Evolutionary conservation across 2,113 vertebrate genomes (phyloP).

Genomic region (Aegotheles bennettii): DNA sequence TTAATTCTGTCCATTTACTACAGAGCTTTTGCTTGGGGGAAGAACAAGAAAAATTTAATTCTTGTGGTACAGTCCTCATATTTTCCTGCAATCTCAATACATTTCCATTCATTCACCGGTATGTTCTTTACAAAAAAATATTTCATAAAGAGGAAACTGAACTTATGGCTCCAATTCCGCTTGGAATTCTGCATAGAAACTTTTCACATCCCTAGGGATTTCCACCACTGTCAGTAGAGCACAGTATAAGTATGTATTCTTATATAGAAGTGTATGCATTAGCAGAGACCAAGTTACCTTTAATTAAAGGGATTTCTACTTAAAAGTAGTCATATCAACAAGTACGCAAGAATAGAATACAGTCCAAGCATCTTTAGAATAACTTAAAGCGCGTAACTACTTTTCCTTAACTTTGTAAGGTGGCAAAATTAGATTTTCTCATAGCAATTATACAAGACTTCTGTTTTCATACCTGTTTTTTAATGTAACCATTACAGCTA

Average conservation of each 20-base stretch:
- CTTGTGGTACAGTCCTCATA: background rate
- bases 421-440: background rate
- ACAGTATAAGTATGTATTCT: background rate
- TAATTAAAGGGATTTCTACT: background rate
- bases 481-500: background rate
- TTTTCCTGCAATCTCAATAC: conserved; percentile 16
- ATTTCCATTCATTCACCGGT: conserved; percentile 10
- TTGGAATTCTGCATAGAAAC: background rate
- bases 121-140: background rate
- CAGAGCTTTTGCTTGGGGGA: background rate
- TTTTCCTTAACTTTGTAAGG: background rate
- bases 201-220: background rate
- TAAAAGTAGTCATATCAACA: background rate
- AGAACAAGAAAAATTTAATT: conserved; percentile 10
- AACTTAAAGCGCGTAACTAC: background rate
- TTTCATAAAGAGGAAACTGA: background rate
- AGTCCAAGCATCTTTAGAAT: background rate
- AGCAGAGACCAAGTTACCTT: background rate
- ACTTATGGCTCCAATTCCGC: background rate
- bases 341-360: background rate
- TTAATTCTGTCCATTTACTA: background rate
- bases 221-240: background rate
- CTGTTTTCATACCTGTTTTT: background rate
- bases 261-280: background rate
- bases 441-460: background rate